phyloP scores from a whole-genome alignment of 1,140 invertebrate genomes.

The Artemia franciscana region DNA sequence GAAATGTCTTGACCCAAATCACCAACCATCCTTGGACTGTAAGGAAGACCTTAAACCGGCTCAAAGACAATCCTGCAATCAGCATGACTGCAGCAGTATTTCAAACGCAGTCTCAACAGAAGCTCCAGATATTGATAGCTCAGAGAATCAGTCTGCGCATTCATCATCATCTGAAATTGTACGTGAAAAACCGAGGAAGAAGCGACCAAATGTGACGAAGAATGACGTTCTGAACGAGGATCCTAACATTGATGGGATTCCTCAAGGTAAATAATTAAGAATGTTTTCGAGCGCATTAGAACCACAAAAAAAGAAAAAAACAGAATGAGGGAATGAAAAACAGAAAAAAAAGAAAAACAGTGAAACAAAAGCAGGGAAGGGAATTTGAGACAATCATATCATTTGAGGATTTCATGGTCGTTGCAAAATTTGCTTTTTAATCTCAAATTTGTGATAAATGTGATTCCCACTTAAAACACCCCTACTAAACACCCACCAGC shows the following conservation, averaged over 20 bases:
- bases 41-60: slow-evolving; percentile 28
- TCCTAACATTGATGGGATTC: neutral
- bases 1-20: slow-evolving; percentile 30
- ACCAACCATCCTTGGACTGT: slow-evolving; percentile 24
- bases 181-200: neutral
- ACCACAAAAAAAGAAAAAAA: too few species aligned
- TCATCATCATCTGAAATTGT: neutral
- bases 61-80: slow-evolving; percentile 32
- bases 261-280: neutral
- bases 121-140: neutral
- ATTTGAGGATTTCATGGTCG: too few species aligned
- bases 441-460: too few species aligned
- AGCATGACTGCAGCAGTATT: slow-evolving; percentile 24
- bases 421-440: too few species aligned
- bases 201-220: neutral
- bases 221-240: neutral
- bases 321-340: too few species aligned
- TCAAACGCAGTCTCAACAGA: neutral
- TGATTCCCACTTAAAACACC: too few species aligned
- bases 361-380: too few species aligned
- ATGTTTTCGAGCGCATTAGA: too few species aligned
- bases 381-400: too few species aligned
- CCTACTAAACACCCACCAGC: too few species aligned
- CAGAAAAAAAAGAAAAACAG: too few species aligned
- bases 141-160: neutral